Evolutionary conservation across 2,888 invertebrate species (phyloP).

Genomic region (Amphipoea oculea): DNA sequence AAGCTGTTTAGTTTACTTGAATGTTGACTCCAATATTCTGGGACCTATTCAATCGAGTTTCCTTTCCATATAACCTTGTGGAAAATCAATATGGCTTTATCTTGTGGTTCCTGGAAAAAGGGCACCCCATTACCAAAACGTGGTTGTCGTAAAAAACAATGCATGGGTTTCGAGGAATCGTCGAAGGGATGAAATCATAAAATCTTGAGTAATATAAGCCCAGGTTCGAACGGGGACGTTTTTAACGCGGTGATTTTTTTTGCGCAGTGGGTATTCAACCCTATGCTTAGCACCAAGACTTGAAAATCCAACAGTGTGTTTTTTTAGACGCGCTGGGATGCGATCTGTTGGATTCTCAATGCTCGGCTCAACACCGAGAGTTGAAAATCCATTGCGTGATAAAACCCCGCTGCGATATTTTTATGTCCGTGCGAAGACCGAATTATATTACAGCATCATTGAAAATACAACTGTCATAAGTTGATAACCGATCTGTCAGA

Average conservation of each 20-base stretch:
- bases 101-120: background rate
- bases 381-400: background rate
- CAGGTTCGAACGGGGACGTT: background rate
- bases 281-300: background rate
- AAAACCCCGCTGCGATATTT: background rate
- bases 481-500: background rate
- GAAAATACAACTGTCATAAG: background rate
- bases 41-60: constrained; percentile 18
- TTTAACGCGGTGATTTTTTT: background rate
- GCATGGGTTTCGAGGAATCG: background rate
- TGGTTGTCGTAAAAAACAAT: background rate
- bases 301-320: background rate
- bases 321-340: background rate
- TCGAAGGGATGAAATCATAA: background rate
- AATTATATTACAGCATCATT: background rate
- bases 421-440: background rate
- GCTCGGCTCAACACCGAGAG: background rate
- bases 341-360: background rate
- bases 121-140: background rate
- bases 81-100: background rate
- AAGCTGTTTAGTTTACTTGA: constrained; percentile 51
- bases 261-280: background rate
- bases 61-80: background rate
- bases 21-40: constrained; percentile 30
- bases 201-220: background rate